Conservation (phyloP, 2,888 invertebrate genomes). For the Pterobdella sp. region DNA sequence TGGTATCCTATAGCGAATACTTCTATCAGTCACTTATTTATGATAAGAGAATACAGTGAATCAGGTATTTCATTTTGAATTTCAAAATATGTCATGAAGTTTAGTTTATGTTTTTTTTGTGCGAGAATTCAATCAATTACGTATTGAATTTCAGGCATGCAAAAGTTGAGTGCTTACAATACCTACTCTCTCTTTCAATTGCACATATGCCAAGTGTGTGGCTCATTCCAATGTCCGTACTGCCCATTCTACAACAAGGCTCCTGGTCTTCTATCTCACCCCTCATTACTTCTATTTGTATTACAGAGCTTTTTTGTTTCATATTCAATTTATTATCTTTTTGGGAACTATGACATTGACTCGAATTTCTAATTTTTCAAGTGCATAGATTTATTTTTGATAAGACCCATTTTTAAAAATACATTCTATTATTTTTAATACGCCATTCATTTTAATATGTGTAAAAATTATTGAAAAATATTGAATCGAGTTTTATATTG, state of each 20-base stretch:
- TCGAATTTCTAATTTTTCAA: not conserved
- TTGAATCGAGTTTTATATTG: no score
- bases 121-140: not conserved
- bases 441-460: no score
- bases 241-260: conserved; percentile 47
- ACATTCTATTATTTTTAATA: no score
- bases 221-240: conserved; percentile 52
- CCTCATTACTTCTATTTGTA: not conserved
- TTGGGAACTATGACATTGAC: not conserved
- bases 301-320: not conserved
- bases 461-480: no score
- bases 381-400: no score
- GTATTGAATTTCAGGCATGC: conserved; percentile 43
- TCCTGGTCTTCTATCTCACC: not conserved
- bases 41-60: conserved; percentile 88
- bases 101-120: not conserved
- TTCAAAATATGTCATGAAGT: not conserved
- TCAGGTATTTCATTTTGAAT: conserved; percentile 61
- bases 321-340: not conserved
- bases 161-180: conserved; percentile 47
- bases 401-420: no score
- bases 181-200: conserved; percentile 47
- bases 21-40: conserved; percentile 79
- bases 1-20: conserved; percentile 95
- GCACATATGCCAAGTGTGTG: conserved; percentile 51